Evolutionary conservation across 2,797 vertebrate species (phyloP).

Genomic region (Cygnus olor): DNA sequence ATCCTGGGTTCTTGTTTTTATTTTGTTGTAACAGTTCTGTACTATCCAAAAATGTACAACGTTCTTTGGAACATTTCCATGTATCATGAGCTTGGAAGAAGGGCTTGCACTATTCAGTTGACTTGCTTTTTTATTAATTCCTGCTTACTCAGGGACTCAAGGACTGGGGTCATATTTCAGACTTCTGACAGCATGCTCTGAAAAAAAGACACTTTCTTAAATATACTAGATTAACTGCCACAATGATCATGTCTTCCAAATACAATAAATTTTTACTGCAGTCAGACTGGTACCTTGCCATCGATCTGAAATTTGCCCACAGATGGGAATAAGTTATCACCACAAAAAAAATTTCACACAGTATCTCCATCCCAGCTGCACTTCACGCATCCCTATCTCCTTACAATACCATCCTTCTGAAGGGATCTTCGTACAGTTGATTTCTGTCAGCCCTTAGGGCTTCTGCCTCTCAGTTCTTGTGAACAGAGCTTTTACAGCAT

Average conservation of each 20-base stretch:
- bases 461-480: not conserved
- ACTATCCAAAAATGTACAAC: not conserved
- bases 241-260: not conserved
- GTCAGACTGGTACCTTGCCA: not conserved
- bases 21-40: not conserved
- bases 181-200: not conserved
- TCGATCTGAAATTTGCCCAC: not conserved
- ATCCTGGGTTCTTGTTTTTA: not conserved
- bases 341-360: not conserved
- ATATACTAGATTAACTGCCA: not conserved
- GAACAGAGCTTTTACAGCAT: not conserved
- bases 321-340: not conserved
- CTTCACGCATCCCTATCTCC: not conserved
- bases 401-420: not conserved
- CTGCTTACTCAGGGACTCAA: not conserved
- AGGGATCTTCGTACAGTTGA: not conserved
- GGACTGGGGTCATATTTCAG: not conserved
- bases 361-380: not conserved
- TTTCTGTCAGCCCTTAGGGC: not conserved
- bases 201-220: not conserved
- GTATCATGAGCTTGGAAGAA: not conserved
- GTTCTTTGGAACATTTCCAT: not conserved
- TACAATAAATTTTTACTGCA: not conserved
- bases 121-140: not conserved
- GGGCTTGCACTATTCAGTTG: not conserved